Base-by-base conservation (phyloP, 1,140 invertebrate genomes). In the Drosophila tropicalis region DNA sequence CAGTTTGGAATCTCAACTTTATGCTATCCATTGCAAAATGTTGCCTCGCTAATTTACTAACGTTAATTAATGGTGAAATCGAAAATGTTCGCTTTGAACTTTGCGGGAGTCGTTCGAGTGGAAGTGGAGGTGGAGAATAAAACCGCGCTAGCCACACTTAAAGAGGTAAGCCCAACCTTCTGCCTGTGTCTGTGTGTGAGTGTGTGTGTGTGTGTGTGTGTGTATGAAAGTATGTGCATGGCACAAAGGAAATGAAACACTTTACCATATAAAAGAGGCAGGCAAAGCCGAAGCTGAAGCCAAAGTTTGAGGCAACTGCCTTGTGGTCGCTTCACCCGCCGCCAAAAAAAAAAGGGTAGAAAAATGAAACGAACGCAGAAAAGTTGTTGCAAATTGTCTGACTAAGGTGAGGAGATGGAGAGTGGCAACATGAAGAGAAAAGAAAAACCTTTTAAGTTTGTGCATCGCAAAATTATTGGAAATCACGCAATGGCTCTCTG, bases 41-140 rank as follows among this genome's bases (percentile, higher is more conserved):
- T 72, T 76, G 63, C 68, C 64, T 56, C 15, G 79, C 83, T 86
- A 87, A 86, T 86, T 86, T 86, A 82, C 79, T 79, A 86, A 79
- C 83, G 83, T 87, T 86, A 86, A 86, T 86, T 86, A 86, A 86
- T 87, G 76, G 83, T 67, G 66, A 79, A 82, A 87, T 86, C 79
- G 83, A 82, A 87, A 82, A 79, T 86, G 66, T 69, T 82, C 72
- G 72, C 79, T 86, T 86, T 86, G 83, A 86, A 82, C 83, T 86
- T 86, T 78, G 82, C 74, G 67, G 47, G 62, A 25, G 72, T 56
- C 77, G 62, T 66, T 29, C 44, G 9, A 44, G 19, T 22, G 40
- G 63, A 5, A 61, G 55, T 40, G 22, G 63, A 15, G 67, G 62
- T 65, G 36, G 54, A 79, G 36, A 39, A 12, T 39, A 12, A 51